A percentile compares a stretch with the other conserved stretches of the same genome.
Conservation (phyloP, 2,113 vertebrate species). For the Acinonyx jubatus region DNA sequence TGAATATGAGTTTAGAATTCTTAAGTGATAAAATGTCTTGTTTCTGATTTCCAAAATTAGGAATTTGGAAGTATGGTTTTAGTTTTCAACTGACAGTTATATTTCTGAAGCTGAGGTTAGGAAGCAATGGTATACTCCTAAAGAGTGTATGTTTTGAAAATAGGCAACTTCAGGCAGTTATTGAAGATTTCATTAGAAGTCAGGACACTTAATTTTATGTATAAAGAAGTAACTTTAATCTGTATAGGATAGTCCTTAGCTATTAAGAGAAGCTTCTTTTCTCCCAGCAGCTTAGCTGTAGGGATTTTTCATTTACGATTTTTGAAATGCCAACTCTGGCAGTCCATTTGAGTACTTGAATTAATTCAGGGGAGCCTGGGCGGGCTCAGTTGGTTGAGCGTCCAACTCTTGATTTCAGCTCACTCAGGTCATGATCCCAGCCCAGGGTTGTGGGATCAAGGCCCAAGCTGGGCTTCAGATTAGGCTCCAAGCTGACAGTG, state of each 20-base stretch:
- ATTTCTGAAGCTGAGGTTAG: neutral
- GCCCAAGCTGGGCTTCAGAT: too few relatives aligned
- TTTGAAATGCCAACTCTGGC: neutral
- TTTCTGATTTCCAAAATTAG: neutral
- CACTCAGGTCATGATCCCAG: too few relatives aligned
- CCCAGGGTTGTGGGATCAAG: too few relatives aligned
- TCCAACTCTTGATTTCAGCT: too few relatives aligned
- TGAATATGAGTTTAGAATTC: neutral
- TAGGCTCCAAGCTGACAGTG: too few relatives aligned
- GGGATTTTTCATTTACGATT: neutral
- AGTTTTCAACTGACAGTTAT: neutral
- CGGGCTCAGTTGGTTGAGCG: too few relatives aligned
- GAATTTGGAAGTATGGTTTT: neutral
- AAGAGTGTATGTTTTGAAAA: neutral
- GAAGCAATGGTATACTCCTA: neutral
- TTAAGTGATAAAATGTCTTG: neutral
- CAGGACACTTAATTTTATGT: neutral
- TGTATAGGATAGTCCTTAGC: neutral
- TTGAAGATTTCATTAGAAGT: neutral
- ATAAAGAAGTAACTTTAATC: neutral
- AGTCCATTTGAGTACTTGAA: neutral
- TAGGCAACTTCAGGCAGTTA: neutral
- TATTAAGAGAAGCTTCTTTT: neutral
- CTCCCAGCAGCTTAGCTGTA: neutral
- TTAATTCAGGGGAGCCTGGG: neutral